Evolutionary conservation across 2,888 invertebrate genomes (phyloP).

Genomic region (Amblyjoppa proteus): DNA sequence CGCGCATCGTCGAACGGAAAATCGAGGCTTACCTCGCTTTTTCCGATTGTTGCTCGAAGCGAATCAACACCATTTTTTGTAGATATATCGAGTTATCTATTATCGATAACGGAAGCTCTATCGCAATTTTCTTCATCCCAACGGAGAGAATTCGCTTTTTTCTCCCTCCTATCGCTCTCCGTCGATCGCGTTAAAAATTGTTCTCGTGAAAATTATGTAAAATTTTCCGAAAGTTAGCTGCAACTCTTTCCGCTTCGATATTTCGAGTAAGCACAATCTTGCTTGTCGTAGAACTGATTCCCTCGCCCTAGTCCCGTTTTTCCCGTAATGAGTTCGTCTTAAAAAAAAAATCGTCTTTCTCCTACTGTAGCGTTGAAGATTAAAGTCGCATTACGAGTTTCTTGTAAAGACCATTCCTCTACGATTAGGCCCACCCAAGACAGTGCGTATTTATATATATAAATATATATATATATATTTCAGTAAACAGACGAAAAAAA

Average conservation of each 20-base stretch:
- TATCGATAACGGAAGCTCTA: conserved; percentile 40
- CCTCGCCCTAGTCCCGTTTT: not conserved
- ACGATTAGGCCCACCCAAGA: conserved; percentile 29
- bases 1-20: conserved; percentile 20
- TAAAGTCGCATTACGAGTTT: conserved; percentile 42
- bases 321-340: conserved; percentile 5
- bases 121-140: conserved; percentile 24
- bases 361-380: conserved; percentile 25
- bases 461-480: conserved; percentile 32
- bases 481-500: conserved; percentile 11
- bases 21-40: conserved; percentile 27
- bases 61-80: conserved; percentile 40
- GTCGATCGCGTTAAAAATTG: conserved; percentile 27
- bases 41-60: conserved; percentile 29
- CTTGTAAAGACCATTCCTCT: conserved; percentile 52
- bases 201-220: conserved; percentile 13
- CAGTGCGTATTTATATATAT: conserved; percentile 25
- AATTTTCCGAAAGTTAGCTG: conserved; percentile 48
- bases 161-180: conserved; percentile 17
- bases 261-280: conserved; percentile 36
- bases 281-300: conserved; percentile 27
- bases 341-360: not conserved
- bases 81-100: conserved; percentile 57
- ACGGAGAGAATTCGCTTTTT: conserved; percentile 31
- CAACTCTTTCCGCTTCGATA: conserved; percentile 58